Conservation (phyloP, 2,797 vertebrate genomes). For the Enteromius thamalakanensis region DNA sequence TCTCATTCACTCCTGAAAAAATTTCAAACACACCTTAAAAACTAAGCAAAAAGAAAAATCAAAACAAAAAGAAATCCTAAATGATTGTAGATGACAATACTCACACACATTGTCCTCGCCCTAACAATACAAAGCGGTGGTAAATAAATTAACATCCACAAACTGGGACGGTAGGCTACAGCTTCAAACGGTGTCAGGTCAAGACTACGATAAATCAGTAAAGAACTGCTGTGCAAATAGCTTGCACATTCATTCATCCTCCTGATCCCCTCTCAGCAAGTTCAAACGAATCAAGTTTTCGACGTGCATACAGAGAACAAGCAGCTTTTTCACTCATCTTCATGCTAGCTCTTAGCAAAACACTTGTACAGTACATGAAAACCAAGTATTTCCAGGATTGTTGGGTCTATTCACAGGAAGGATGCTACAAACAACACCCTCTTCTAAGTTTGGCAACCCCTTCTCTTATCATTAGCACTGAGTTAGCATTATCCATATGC, state of each 20-base stretch:
- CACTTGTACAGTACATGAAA: conserved; percentile 79
- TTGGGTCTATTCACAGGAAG: conserved; percentile 71
- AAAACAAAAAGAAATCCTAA: neutral
- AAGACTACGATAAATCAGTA: conserved; percentile 33
- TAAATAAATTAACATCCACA: conserved; percentile 50
- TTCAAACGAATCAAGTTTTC: conserved; percentile 43
- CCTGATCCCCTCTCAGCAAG: conserved; percentile 32
- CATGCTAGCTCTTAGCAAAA: conserved; percentile 68
- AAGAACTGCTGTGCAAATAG: conserved; percentile 40
- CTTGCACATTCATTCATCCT: conserved; percentile 43
- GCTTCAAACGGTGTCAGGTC: conserved; percentile 33
- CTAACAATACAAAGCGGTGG: conserved; percentile 36
- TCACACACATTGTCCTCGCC: conserved; percentile 34
- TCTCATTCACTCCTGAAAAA: conserved; percentile 13
- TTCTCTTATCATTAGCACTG: conserved; percentile 23
- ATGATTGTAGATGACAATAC: conserved; percentile 43
- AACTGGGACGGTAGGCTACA: conserved; percentile 42
- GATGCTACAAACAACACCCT: conserved; percentile 50
- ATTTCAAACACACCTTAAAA: neutral
- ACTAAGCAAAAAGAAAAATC: neutral
- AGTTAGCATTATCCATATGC: conserved; percentile 9
- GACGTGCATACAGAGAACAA: conserved; percentile 49
- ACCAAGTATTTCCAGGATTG: conserved; percentile 85
- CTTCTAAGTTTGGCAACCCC: conserved; percentile 15
- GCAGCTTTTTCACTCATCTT: conserved; percentile 48